Evolutionary conservation across 2,113 vertebrate species (phyloP).

Genomic region (Eonycteris spelaea): DNA sequence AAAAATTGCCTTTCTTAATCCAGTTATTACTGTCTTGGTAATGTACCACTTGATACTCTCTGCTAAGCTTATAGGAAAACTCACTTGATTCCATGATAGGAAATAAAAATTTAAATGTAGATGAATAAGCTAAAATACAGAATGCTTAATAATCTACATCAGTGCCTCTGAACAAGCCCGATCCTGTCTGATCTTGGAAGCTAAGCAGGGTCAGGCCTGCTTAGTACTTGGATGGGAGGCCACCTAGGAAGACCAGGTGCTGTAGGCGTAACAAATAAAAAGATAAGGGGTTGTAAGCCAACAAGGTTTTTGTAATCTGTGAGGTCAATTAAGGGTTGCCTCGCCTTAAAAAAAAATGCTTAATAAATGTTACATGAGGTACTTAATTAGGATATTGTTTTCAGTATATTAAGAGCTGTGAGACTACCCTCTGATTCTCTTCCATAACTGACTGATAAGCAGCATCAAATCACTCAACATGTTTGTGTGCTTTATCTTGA

Average conservation of each 20-base stretch:
- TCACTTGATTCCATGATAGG: not conserved
- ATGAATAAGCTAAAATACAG: not conserved
- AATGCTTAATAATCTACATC: too few relatives aligned
- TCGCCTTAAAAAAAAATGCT: not conserved
- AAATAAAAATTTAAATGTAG: conserved; percentile 32
- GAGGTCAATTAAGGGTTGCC: too few relatives aligned
- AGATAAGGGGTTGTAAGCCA: too few relatives aligned
- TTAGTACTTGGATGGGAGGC: too few relatives aligned
- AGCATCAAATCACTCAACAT: not conserved
- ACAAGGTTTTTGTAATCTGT: too few relatives aligned
- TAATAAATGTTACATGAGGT: not conserved
- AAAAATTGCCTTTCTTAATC: not conserved
- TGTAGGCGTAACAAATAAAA: too few relatives aligned
- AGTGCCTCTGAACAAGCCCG: too few relatives aligned
- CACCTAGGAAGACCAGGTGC: too few relatives aligned
- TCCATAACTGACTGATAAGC: not conserved
- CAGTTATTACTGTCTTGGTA: not conserved
- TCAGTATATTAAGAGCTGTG: not conserved
- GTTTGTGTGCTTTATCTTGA: not conserved
- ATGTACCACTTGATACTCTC: not conserved
- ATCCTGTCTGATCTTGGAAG: too few relatives aligned
- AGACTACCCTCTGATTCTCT: not conserved
- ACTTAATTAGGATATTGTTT: conserved; percentile 2
- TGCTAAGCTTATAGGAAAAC: not conserved
- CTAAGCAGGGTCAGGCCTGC: too few relatives aligned